Base-by-base conservation (phyloP, 2,888 invertebrate genomes). In the Augochlorella aurata region DNA sequence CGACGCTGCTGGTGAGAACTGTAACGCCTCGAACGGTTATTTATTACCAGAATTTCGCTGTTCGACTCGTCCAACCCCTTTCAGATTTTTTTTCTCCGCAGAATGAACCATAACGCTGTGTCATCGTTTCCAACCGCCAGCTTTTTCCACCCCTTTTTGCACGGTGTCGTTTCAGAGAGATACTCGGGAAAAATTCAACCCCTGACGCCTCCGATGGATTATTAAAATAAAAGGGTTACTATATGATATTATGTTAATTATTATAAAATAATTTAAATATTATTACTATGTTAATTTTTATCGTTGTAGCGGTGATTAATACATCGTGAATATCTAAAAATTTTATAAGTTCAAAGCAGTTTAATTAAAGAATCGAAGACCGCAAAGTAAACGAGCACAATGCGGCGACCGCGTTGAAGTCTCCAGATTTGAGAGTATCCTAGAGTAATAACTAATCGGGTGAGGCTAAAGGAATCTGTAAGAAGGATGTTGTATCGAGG, bases 1-100 rank as follows among this genome's bases (percentile, higher is more conserved):
- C 77, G 69, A 74, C 79, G 21, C 84, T 84, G 84, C 74, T 61
- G 14, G 70, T 87, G 87, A 87, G 89, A 89, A 91, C 88, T 90
- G 91, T 90, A 90, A 91, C 91, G 91, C 91, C 90, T 91, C 83
- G 86, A 85, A 83, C 77, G 85, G 87, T 91, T 90, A 91, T 91
- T 91, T 91, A 91, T 90, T 82, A 83, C 89, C 75, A 70, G 84
- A 80, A 84, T 88, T 67, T 63, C 80, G 69, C 44, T 49, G 74
- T 75, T 44, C n/a, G n/a, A 44, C 18, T n/a, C 44, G 38, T 65
- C 58, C 69, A 67, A 77, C 72, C 81, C 75, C 54, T 72, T 79
- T 79, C 80, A 74, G 58, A 14, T 58, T 58, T 58, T 63, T 66
- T 78, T 61, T n/a, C 38, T 52, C 38, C 58, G 38, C n/a, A 8